Base-by-base conservation (phyloP, 1,140 invertebrate species). In the Drosophila gunungcola region DNA sequence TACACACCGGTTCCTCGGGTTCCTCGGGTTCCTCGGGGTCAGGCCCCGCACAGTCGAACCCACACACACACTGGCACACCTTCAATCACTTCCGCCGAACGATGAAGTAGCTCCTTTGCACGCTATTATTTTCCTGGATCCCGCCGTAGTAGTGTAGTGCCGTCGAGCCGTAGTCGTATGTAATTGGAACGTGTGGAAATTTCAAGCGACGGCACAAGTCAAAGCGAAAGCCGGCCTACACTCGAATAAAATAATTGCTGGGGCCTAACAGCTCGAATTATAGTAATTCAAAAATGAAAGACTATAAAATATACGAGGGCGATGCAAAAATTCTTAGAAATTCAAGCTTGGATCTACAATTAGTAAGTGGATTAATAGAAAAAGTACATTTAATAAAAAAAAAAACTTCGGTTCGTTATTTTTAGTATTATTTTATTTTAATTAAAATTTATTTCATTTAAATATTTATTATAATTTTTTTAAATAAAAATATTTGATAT, bases 131-230 rank as follows among this genome's bases (percentile, higher is more conserved):
- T 80, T 91, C 78, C 62, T 65, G 34, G 42, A 79, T 79, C 34
- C 52, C 46, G 60, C 45, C 48, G 42, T 21, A 21, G n/a, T n/a
- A n/a, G n/a, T n/a, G n/a, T n/a, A n/a, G 16, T 21, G 60, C 45
- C 48, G 42, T 49, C 16, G 43, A 52, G 21, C 48, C 57, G 56
- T 34, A 51, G 46, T 25, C 34, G 65, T 88, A 81, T 82, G 84
- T 91, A 91, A 91, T 91, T 91, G 89, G 89, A 89, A 89, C 89
- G 89, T 91, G 89, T 91, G 89, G 89, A 91, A 91, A 91, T 91
- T 89, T 91, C 73, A 80, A 88, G 78, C 65, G 53, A 60, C 63
- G 82, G 68, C 49, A 56, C 36, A 52, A 58, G 45, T 34, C 65
- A 65, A 75, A 55, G 49, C 36, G 29, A 55, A 64, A 63, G 46